Evolutionary conservation across 2,797 vertebrate genomes (phyloP), one percentile per base, ranked within the genome.

Genomic region (Danio albolineatus): DNA sequence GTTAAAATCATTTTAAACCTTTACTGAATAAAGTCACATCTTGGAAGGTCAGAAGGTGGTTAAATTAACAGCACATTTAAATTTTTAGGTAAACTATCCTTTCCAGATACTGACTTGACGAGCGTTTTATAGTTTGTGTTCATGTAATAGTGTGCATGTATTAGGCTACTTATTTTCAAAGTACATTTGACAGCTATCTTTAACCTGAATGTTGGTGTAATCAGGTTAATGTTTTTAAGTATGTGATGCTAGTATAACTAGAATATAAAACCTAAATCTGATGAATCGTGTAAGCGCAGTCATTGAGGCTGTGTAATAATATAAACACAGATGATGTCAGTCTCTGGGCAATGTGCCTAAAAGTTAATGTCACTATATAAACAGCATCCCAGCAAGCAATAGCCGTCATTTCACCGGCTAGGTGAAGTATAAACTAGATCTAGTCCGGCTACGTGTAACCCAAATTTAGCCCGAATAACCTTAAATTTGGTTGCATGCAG

Each of bases 321-420:
- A 82, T 54, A 76, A 46, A 80, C 73, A 80, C 64, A 83, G 78
- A 82, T 81, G 75, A 84, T 80, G 82, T 84, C 82, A 84, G 78
- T 69, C 44, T 70, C 80, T 76, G 85, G 85, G 80, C 80, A 79
- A 76, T 7, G 60, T 57, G 72, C 81, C 83, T 59, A 53, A 67
- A 76, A 84, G 78, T 83, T 61, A 62, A 81, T 84, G 84, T 73
- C 73, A 78, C 43, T 73, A 78, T 70, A 76, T 81, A 84, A 81
- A 79, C 61, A 73, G 65, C 78, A 80, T 65, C n/a, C n/a, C n/a
- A n/a, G n/a, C n/a, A n/a, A n/a, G n/a, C n/a, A n/a, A n/a, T n/a
- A n/a, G n/a, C n/a, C n/a, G n/a, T n/a, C n/a, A n/a, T n/a, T n/a
- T n/a, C n/a, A n/a, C n/a, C n/a, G n/a, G n/a, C n/a, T n/a, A n/a